phyloP scores from a whole-genome alignment of 64 coral and sea anemone genomes.

The Platygyra sinensis region DNA sequence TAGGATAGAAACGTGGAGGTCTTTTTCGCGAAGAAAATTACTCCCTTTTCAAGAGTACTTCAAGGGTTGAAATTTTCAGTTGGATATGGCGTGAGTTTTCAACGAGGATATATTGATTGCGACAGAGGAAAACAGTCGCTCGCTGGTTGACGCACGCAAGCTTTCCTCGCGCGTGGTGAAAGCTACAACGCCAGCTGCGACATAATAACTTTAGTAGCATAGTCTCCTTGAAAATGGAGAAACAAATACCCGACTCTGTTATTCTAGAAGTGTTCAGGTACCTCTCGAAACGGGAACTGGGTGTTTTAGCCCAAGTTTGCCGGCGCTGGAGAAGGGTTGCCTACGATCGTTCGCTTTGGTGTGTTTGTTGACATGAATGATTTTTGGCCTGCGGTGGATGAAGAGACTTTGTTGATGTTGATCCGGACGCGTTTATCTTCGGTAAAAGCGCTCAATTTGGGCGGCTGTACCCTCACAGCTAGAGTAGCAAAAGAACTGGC shows the following conservation, averaged over 20 bases:
- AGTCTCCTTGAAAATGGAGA: conserved; percentile 61
- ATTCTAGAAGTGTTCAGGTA: conserved; percentile 91
- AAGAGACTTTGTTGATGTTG: conserved; percentile 97
- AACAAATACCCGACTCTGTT: conserved; percentile 84
- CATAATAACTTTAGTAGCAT: conserved; percentile 11
- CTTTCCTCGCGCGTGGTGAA: conserved; percentile 39
- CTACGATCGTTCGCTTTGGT: conserved; percentile 96
- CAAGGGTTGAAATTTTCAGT: not conserved
- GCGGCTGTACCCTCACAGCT: conserved; percentile 80
- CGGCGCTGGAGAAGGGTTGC: conserved; percentile 92
- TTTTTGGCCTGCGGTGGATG: conserved; percentile 64
- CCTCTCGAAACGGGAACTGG: conserved; percentile 77
- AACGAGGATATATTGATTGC: conserved; percentile 6
- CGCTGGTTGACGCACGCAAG: conserved; percentile 14
- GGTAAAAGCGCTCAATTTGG: conserved; percentile 89
- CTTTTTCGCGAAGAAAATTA: not conserved
- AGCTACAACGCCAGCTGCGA: conserved; percentile 58
- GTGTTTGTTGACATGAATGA: conserved; percentile 84
- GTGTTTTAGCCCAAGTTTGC: conserved; percentile 75
- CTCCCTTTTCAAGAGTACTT: not conserved
- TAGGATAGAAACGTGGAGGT: conserved; percentile 9
- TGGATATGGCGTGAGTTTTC: not conserved
- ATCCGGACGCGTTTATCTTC: conserved; percentile 92
- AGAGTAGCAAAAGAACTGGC: conserved; percentile 94
- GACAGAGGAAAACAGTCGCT: conserved; percentile 15